A percentile compares a stretch with the other conserved stretches of the same genome.
Conservation (phyloP, 1,140 invertebrate genomes). For the Drosophila sucinea region DNA sequence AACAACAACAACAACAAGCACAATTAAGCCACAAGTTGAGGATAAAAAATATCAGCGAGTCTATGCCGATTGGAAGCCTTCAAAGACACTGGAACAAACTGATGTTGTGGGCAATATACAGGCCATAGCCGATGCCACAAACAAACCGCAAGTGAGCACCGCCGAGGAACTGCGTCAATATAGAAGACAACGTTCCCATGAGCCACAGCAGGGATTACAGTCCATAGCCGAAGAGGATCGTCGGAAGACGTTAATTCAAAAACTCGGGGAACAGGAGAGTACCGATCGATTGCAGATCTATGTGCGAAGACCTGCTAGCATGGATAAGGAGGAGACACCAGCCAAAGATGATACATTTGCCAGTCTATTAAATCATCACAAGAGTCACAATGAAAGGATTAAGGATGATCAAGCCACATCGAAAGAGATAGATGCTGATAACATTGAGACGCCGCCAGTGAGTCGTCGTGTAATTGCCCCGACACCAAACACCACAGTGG, state of each 20-base stretch:
- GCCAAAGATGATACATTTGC: conserved; percentile 58
- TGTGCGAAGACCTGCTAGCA: conserved; percentile 84
- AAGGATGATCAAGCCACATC: conserved; percentile 82
- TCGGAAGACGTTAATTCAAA: conserved; percentile 79
- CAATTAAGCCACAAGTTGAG: conserved; percentile 17
- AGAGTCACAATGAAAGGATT: conserved; percentile 82
- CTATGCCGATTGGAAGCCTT: conserved; percentile 91
- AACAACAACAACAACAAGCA: conserved; percentile 40
- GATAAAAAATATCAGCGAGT: conserved; percentile 85
- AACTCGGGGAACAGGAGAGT: conserved; percentile 83
- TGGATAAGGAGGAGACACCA: conserved; percentile 37
- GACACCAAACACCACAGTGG: conserved; percentile 68
- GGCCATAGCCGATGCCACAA: conserved; percentile 87
- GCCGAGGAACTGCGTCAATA: conserved; percentile 85
- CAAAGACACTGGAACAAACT: conserved; percentile 89
- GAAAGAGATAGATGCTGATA: conserved; percentile 94
- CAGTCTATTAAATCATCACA: conserved; percentile 62
- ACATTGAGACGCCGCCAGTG: conserved; percentile 94
- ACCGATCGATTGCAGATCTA: conserved; percentile 85
- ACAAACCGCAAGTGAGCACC: conserved; percentile 84
- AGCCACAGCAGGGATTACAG: conserved; percentile 78
- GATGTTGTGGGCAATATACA: conserved; percentile 93
- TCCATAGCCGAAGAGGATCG: conserved; percentile 85
- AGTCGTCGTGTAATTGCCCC: conserved; percentile 86
- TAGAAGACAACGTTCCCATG: conserved; percentile 70